phyloP scores from a whole-genome alignment of 2,113 vertebrate species.

The Sinocyclocheilus anophthalmus region DNA sequence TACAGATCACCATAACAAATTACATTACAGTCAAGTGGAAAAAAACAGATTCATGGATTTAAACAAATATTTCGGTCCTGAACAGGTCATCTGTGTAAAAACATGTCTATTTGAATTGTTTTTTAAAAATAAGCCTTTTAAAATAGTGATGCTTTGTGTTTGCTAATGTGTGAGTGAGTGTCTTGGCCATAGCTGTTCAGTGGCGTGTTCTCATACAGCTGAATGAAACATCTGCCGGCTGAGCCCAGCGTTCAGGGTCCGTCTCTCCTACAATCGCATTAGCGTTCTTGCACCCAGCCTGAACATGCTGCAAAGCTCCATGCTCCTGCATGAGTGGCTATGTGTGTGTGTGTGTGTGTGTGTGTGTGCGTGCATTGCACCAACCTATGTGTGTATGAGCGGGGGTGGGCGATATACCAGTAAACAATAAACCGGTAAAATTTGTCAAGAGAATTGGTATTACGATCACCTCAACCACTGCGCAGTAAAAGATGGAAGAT shows the following conservation, averaged over 20 bases:
- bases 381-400: conserved; percentile 7
- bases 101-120: neutral
- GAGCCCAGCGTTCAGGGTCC: neutral
- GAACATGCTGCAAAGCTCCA: conserved; percentile 53
- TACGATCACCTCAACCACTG: neutral
- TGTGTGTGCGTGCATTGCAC: neutral
- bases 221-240: conserved; percentile 33
- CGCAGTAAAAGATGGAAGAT: neutral
- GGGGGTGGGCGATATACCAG: neutral
- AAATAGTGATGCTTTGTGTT: conserved; percentile 19
- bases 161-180: conserved; percentile 28
- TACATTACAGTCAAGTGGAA: neutral
- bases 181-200: conserved; percentile 2
- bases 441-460: neutral
- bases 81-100: conserved; percentile 17
- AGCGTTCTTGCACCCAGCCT: conserved; percentile 40
- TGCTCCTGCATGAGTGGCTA: conserved; percentile 34
- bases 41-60: conserved; percentile 35
- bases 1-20: conserved; percentile 11
- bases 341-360: conserved; percentile 15
- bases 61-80: neutral
- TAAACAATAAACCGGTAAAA: neutral
- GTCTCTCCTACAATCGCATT: conserved; percentile 36
- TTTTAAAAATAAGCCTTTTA: neutral
- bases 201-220: conserved; percentile 44